Evolutionary conservation across 1,140 invertebrate species (phyloP).

Genomic region (Arion vulgaris): DNA sequence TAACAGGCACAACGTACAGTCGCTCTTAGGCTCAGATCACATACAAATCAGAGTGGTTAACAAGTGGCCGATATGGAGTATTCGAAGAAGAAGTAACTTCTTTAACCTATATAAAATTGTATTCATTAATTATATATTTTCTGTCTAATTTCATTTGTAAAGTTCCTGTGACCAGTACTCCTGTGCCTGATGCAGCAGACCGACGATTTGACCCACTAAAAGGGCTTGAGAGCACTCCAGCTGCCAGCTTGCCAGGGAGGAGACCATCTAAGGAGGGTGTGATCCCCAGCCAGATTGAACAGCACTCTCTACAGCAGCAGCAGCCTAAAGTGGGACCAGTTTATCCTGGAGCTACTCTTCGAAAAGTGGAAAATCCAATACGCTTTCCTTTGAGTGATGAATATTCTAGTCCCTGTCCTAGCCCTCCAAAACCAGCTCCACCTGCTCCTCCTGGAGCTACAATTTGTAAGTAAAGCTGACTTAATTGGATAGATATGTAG

Average conservation of each 20-base stretch:
- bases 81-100: no score
- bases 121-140: no score
- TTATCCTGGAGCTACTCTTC: slow-evolving; percentile 35
- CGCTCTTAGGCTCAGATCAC: no score
- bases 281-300: neutral
- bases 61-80: no score
- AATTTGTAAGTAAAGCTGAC: slow-evolving; percentile 55
- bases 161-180: slow-evolving; percentile 36
- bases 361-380: slow-evolving; percentile 28
- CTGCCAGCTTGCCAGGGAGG: slow-evolving; percentile 28
- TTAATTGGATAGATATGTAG: neutral
- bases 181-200: slow-evolving; percentile 12
- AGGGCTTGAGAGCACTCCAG: slow-evolving; percentile 32
- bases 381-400: slow-evolving; percentile 42
- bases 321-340: slow-evolving; percentile 20
- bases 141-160: neutral
- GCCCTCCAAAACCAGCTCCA: slow-evolving; percentile 58
- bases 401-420: slow-evolving; percentile 54
- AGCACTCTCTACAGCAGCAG: slow-evolving; percentile 24
- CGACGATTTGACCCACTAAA: neutral
- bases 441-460: slow-evolving; percentile 66
- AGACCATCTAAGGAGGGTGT: slow-evolving; percentile 36
- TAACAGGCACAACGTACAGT: no score
- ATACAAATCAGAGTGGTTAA: no score
- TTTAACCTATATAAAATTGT: no score